Base-by-base conservation (phyloP, 2,797 vertebrate species). In the Lacerta bilineata region DNA sequence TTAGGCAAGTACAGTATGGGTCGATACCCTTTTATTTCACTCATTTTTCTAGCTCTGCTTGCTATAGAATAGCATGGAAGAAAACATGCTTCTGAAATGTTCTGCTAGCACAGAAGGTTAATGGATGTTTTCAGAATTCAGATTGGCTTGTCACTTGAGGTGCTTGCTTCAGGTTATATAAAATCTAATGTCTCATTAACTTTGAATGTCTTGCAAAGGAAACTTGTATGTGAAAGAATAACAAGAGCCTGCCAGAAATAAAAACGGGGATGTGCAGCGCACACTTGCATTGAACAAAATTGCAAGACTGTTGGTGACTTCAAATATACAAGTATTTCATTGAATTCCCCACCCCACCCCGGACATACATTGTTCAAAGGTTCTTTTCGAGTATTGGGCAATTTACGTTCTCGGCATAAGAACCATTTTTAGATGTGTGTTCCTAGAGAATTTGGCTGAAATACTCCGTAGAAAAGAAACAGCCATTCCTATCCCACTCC, bases 71-170 rank as follows among this genome's bases (percentile, higher is more conserved):
- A 50, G 11, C 23, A 74, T 23, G n/a, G 18, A 20, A 69, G 64
- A 78, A 85, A 83, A 82, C 36, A 59, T 5, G 29, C 39, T 86
- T 87, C 80, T 20, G 80, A 82, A 91, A 79, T 83, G 17, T 93
- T 64, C 33, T 88, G 93, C 88, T 85, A n/a, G 90, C 74, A 39
- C 36, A n/a, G 13, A 66, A 86, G 77, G 3, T 77, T 93, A 83
- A 92, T 86, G 39, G 89, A 50, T 89, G 33, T 89, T 90, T 93
- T 91, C 82, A 88, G 43, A 90, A 84, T 89, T 89, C 59, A 83
- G 25, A 1, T 23, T 88, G 69, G 15, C 18, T 76, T 90, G n/a
- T 39, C 0, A 0, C 80, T 85, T 20, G 9, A 72, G 25, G 86
- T 90, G 4, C 27, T 91, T 91, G 43, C 4, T 90, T 83, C 74